Evolutionary conservation across 2,888 invertebrate genomes (phyloP).

Genomic region (Leptopilina myrica): DNA sequence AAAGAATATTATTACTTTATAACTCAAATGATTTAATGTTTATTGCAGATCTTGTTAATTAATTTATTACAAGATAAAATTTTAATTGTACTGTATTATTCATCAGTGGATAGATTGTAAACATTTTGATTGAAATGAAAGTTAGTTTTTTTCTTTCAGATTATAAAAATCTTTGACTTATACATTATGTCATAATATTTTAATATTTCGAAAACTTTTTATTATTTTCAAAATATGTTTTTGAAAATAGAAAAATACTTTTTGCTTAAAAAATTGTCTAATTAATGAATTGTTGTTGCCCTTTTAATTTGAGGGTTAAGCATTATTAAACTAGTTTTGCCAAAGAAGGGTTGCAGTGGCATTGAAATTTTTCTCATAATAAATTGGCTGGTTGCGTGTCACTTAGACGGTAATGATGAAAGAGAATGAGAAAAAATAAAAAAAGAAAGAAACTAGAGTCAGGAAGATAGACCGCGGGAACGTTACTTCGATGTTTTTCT

Average conservation of each 20-base stretch:
- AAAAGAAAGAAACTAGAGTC: conserved; percentile 10
- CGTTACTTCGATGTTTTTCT: conserved; percentile 47
- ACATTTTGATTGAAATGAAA: too few relatives aligned
- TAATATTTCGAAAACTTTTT: too few relatives aligned
- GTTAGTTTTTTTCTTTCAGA: too few relatives aligned
- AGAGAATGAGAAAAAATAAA: conserved; percentile 42
- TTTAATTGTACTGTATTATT: neutral
- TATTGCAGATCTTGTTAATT: conserved; percentile 6
- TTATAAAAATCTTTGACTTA: too few relatives aligned
- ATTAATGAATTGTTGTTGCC: too few relatives aligned
- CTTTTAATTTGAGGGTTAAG: neutral
- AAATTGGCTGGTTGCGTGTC: conserved; percentile 20
- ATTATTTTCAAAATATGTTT: too few relatives aligned
- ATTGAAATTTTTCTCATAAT: neutral
- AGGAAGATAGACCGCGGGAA: conserved; percentile 46
- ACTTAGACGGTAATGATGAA: conserved; percentile 41
- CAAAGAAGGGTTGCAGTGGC: neutral
- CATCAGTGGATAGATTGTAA: too few relatives aligned
- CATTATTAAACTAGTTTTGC: neutral
- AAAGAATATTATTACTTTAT: neutral
- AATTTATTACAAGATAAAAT: conserved; percentile 5
- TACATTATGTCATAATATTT: too few relatives aligned
- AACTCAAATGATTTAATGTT: conserved; percentile 4
- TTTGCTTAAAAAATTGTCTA: too few relatives aligned
- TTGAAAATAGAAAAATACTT: too few relatives aligned